phyloP scores from a whole-genome alignment of 2,113 vertebrate species.

The Anhinga rufa region DNA sequence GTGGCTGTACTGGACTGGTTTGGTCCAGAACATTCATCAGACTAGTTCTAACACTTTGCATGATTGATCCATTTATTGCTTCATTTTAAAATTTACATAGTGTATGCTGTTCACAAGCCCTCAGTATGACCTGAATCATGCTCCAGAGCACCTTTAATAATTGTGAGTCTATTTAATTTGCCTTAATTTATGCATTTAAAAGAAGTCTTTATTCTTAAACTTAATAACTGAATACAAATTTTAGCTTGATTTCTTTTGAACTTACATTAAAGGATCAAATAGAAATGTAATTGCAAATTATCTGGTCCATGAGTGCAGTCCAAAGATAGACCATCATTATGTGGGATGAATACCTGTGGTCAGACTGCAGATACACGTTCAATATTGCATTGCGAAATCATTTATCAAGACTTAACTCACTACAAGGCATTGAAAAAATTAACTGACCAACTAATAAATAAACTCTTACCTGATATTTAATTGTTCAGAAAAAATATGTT shows the following conservation, averaged over 20 bases:
- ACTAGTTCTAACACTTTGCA: neutral
- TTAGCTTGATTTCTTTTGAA: neutral
- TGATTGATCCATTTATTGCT: neutral
- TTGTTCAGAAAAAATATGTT: neutral
- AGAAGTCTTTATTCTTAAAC: neutral
- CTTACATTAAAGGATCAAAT: neutral
- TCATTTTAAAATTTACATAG: neutral
- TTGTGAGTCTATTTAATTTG: neutral
- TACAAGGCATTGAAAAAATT: neutral
- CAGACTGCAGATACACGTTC: neutral
- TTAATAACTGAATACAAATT: neutral
- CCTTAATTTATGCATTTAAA: neutral
- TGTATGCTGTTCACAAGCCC: neutral
- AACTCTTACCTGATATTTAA: neutral
- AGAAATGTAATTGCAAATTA: neutral
- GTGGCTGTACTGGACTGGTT: neutral
- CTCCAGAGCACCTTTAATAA: neutral
- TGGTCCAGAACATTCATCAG: neutral
- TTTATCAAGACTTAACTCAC: neutral
- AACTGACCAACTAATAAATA: neutral
- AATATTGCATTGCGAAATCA: neutral
- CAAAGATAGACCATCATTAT: neutral
- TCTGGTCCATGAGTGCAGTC: neutral
- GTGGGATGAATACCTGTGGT: neutral
- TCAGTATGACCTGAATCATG: neutral